These are phyloP conservation scores for Pimephales promelas DNA, from an alignment of 2,113 vertebrate genomes.

Conservation along the genomic window DNA sequence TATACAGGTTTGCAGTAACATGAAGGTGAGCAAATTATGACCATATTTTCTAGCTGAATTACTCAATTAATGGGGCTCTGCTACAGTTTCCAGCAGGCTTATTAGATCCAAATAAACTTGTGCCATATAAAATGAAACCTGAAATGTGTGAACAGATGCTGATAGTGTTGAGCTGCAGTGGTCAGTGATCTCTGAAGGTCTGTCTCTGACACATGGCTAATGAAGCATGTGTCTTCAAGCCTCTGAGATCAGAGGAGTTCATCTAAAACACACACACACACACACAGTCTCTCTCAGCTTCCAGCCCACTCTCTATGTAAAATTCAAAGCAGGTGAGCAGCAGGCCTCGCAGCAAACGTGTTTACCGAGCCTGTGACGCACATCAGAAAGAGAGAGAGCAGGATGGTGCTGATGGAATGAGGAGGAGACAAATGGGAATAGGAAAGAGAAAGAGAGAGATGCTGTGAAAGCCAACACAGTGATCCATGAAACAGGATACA, in stretches of 20 bases:
- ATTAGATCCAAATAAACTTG: not conserved
- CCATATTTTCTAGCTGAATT: not conserved
- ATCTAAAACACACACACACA: slow-evolving; percentile 20
- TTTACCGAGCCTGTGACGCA: slow-evolving; percentile 39
- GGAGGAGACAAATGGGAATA: slow-evolving; percentile 27
- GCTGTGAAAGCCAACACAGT: slow-evolving; percentile 22
- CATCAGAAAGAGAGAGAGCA: slow-evolving; percentile 25
- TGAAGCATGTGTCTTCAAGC: slow-evolving; percentile 25
- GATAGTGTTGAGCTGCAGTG: slow-evolving; percentile 6
- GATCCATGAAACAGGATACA: slow-evolving; percentile 40
- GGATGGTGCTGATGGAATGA: slow-evolving; percentile 9
- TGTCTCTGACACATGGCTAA: slow-evolving; percentile 20
- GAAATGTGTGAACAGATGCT: slow-evolving; percentile 18
- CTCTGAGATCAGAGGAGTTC: slow-evolving; percentile 31
- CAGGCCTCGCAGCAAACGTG: slow-evolving; percentile 11
- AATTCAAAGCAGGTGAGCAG: slow-evolving; percentile 40
- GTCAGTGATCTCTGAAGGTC: slow-evolving; percentile 38
- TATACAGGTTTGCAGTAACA: not conserved
- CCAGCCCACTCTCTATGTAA: slow-evolving; percentile 11
- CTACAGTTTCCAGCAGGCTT: not conserved
- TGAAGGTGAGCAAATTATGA: not conserved
- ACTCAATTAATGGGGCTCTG: not conserved
- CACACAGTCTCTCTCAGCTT: slow-evolving; percentile 4
- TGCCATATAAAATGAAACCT: not conserved
- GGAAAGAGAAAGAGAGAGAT: slow-evolving; percentile 29